Percentiles rank a stretch among this genome's conserved stretches.
Evolutionary conservation across 2,888 invertebrate genomes (phyloP).

Genomic region (Tetanocera ferruginea): DNA sequence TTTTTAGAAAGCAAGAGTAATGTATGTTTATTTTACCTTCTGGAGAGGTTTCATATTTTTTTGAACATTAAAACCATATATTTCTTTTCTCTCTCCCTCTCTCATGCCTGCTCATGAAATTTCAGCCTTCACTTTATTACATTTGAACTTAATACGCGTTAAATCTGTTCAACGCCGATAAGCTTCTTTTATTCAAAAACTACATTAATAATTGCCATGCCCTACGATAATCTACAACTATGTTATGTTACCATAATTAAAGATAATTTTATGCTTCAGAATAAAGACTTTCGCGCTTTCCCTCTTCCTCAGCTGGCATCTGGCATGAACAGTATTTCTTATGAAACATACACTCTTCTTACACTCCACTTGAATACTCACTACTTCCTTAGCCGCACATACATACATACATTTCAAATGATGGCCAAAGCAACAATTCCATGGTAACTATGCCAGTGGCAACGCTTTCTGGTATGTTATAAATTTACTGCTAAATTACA

Average conservation of each 20-base stretch:
- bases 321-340: not conserved
- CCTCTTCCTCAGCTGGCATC: not conserved
- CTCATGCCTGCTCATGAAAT: not conserved
- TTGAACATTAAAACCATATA: not conserved
- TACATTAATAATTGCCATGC: conserved; percentile 10
- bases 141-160: not conserved
- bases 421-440: not conserved
- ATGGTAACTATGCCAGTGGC: conserved; percentile 27
- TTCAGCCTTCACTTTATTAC: not conserved
- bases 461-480: conserved; percentile 23
- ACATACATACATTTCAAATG: conserved; percentile 6
- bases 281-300: not conserved
- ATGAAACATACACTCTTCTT: not conserved
- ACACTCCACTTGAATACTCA: no score
- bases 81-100: not conserved
- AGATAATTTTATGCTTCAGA: conserved; percentile 19
- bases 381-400: not conserved
- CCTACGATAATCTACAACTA: conserved; percentile 26
- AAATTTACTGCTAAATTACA: conserved; percentile 40
- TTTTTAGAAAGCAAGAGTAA: no score
- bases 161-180: not conserved
- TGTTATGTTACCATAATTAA: conserved; percentile 25
- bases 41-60: no score
- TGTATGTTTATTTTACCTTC: no score
- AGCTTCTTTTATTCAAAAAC: not conserved